Conservation (phyloP, 1,140 invertebrate species). For the Zaprionus vittiger region DNA sequence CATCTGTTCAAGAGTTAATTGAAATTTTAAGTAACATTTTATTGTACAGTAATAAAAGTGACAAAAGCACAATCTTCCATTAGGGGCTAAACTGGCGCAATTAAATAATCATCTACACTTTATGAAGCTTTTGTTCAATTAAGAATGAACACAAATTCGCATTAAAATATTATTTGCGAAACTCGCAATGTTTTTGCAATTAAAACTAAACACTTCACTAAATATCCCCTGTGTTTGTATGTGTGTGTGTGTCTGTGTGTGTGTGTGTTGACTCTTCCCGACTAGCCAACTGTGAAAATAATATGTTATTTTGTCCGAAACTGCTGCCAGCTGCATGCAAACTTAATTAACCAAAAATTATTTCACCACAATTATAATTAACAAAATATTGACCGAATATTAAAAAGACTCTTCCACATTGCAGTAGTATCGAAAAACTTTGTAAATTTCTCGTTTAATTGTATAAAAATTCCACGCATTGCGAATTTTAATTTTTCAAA, state of each 20-base stretch:
- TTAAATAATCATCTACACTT: neutral
- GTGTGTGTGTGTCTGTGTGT: neutral
- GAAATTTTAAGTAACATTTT: neutral
- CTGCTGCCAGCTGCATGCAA: slow-evolving; percentile 22
- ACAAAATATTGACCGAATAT: slow-evolving; percentile 31
- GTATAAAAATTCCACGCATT: slow-evolving; percentile 1
- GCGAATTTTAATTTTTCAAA: neutral
- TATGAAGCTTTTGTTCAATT: neutral
- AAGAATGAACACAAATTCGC: slow-evolving; percentile 5
- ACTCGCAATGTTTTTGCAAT: slow-evolving; percentile 5
- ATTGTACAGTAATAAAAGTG: neutral
- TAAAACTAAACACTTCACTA: slow-evolving; percentile 14
- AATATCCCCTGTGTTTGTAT: neutral
- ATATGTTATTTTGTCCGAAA: neutral
- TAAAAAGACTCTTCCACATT: neutral
- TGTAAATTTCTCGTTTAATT: slow-evolving; percentile 37
- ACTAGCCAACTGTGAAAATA: neutral
- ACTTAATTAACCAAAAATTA: slow-evolving; percentile 69
- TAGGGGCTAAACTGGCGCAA: neutral
- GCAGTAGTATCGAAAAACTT: neutral
- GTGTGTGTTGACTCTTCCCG: neutral
- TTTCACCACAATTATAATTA: slow-evolving; percentile 70
- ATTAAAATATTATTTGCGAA: slow-evolving; percentile 1
- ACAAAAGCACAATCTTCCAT: neutral
- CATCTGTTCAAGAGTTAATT: neutral